Conservation (phyloP, 2,797 vertebrate species). For the Pipistrellus pipistrellus region DNA sequence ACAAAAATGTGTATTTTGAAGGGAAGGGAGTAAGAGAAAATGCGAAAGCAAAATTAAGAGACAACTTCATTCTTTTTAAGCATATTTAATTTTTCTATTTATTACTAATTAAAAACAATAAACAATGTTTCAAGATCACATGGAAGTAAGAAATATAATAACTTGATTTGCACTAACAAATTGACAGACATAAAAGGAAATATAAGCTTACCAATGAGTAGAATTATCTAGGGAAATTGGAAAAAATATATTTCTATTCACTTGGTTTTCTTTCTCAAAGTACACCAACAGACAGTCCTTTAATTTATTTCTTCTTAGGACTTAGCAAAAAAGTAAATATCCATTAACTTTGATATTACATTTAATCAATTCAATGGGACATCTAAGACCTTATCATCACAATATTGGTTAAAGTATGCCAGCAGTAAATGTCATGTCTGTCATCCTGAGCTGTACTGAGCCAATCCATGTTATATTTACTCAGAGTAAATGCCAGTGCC, state of each 20-base stretch:
- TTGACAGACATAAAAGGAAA: conserved; percentile 47
- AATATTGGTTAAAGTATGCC: conserved; percentile 87
- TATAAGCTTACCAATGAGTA: conserved; percentile 47
- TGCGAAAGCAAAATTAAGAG: neutral
- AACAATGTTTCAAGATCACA: conserved; percentile 36
- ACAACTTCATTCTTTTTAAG: neutral
- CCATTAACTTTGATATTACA: conserved; percentile 88
- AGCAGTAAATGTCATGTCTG: conserved; percentile 89
- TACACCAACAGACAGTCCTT: conserved; percentile 77
- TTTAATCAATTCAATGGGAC: conserved; percentile 87
- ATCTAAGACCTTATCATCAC: conserved; percentile 88
- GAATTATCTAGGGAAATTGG: conserved; percentile 67
- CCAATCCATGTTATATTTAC: conserved; percentile 88
- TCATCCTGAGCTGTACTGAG: conserved; percentile 85
- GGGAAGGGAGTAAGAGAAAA: neutral
- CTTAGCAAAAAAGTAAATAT: conserved; percentile 87
- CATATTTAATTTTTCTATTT: neutral
- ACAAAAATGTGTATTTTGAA: neutral
- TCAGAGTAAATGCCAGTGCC: conserved; percentile 90
- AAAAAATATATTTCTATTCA: conserved; percentile 83
- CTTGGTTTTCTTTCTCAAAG: conserved; percentile 68
- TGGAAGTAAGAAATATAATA: conserved; percentile 28
- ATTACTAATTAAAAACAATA: neutral
- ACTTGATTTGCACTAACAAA: conserved; percentile 64
- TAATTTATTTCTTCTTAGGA: conserved; percentile 88